phyloP scores from a whole-genome alignment of 2,888 invertebrate species.

The Teinopalpus imperialis region DNA sequence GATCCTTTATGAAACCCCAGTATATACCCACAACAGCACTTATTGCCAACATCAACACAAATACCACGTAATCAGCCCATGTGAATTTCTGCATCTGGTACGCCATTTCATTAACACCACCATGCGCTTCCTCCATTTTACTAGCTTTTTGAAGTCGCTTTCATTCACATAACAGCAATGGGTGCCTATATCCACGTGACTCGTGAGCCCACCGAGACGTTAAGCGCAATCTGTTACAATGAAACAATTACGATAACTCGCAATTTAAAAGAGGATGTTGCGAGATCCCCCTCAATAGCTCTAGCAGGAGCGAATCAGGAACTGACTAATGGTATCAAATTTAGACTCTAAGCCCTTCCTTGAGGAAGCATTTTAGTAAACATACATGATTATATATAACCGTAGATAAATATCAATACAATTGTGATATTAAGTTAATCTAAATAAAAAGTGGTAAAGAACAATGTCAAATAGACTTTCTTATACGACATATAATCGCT shows the following conservation, averaged over 20 bases:
- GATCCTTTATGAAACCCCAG: conserved; percentile 88
- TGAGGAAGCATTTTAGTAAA: neutral
- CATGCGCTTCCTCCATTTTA: conserved; percentile 50
- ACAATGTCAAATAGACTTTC: too few relatives aligned
- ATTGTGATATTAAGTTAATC: too few relatives aligned
- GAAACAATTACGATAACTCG: conserved; percentile 81
- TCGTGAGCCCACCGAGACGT: conserved; percentile 46
- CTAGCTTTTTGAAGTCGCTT: conserved; percentile 25
- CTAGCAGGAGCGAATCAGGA: conserved; percentile 57
- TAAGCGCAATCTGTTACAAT: conserved; percentile 73
- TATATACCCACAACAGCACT: conserved; percentile 92
- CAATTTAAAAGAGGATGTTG: conserved; percentile 81
- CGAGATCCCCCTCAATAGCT: conserved; percentile 71
- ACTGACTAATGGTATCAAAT: conserved; percentile 44
- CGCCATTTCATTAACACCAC: conserved; percentile 72
- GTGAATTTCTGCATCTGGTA: conserved; percentile 84
- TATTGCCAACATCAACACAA: conserved; percentile 87
- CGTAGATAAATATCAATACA: too few relatives aligned
- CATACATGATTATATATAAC: too few relatives aligned
- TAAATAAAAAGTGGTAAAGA: too few relatives aligned
- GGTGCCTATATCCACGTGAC: conserved; percentile 56
- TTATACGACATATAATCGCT: too few relatives aligned
- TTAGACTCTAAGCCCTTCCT: neutral
- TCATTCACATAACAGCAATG: conserved; percentile 35
- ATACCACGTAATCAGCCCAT: conserved; percentile 89